A percentile compares a stretch with the other conserved stretches of the same genome.
phyloP scores from a whole-genome alignment of 2,797 vertebrate species.

The Malurus leucopterus region DNA sequence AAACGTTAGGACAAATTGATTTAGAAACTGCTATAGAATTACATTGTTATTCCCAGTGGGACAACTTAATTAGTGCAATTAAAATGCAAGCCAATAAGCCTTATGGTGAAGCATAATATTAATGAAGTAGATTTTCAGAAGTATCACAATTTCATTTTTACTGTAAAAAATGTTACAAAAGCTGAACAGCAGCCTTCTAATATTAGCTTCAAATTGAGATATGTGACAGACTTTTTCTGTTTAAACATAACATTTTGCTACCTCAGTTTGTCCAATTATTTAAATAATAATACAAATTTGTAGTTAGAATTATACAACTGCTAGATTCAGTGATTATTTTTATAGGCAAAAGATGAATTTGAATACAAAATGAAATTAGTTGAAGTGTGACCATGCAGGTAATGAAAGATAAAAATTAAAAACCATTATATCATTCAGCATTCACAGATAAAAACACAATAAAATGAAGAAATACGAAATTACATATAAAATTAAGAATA shows the following conservation, averaged over 20 bases:
- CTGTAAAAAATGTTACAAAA: not conserved
- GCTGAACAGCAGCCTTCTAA: not conserved
- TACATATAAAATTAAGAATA: not conserved
- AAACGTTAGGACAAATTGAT: not conserved
- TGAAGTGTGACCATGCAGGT: not conserved
- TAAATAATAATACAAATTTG: not conserved
- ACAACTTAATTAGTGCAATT: not conserved
- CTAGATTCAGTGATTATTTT: not conserved
- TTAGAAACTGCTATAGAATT: not conserved
- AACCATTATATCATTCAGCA: fast-evolving
- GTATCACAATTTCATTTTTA: not conserved
- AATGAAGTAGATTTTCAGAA: not conserved
- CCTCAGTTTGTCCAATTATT: not conserved
- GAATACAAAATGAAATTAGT: not conserved
- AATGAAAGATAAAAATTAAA: not conserved
- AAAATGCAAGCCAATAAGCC: not conserved
- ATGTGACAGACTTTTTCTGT: not conserved
- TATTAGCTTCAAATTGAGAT: not conserved
- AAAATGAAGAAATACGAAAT: not conserved
- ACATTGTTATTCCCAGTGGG: not conserved
- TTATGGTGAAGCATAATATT: not conserved
- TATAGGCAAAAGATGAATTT: not conserved
- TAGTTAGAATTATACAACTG: not conserved
- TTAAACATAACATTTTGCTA: not conserved
- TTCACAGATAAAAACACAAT: not conserved